phyloP scores from a whole-genome alignment of 2,888 invertebrate species.

The Nycteola revayana region DNA sequence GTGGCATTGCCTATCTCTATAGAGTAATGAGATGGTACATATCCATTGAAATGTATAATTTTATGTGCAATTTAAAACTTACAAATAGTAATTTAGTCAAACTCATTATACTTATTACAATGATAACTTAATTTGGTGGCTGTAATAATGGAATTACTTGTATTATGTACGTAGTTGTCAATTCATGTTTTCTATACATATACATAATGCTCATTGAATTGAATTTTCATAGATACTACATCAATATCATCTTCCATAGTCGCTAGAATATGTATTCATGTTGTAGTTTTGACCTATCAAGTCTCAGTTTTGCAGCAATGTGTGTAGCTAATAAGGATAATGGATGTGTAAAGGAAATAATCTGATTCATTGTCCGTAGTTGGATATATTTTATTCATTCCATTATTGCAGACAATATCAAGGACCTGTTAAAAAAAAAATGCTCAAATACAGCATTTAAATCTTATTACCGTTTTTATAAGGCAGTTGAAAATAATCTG shows the following conservation, averaged over 20 bases:
- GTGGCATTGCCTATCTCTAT: slow-evolving; percentile 16
- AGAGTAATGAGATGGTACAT: slow-evolving; percentile 26
- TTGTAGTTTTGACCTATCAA: slow-evolving; percentile 18
- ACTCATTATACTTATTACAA: slow-evolving; percentile 9
- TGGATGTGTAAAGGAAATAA: too few species aligned
- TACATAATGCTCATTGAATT: slow-evolving; percentile 39
- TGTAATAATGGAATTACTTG: slow-evolving; percentile 41
- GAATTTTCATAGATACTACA: slow-evolving; percentile 26
- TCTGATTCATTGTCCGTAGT: too few species aligned
- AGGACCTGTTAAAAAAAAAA: too few species aligned
- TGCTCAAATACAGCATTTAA: too few species aligned
- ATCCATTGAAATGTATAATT: slow-evolving; percentile 20
- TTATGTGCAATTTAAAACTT: slow-evolving; percentile 21
- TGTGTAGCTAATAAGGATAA: too few species aligned
- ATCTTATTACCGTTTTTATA: too few species aligned
- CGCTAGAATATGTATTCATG: slow-evolving; percentile 31
- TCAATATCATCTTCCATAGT: slow-evolving; percentile 41
- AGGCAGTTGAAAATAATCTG: too few species aligned
- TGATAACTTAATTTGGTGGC: slow-evolving; percentile 28
- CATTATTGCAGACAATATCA: too few species aligned
- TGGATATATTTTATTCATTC: too few species aligned
- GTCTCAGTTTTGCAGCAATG: too few species aligned
- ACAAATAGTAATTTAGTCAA: slow-evolving; percentile 21
- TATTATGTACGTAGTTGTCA: slow-evolving; percentile 43
- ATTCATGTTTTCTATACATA: slow-evolving; percentile 43